phyloP scores from a whole-genome alignment of 2,888 invertebrate species.

The Perizoma flavofasciatum region DNA sequence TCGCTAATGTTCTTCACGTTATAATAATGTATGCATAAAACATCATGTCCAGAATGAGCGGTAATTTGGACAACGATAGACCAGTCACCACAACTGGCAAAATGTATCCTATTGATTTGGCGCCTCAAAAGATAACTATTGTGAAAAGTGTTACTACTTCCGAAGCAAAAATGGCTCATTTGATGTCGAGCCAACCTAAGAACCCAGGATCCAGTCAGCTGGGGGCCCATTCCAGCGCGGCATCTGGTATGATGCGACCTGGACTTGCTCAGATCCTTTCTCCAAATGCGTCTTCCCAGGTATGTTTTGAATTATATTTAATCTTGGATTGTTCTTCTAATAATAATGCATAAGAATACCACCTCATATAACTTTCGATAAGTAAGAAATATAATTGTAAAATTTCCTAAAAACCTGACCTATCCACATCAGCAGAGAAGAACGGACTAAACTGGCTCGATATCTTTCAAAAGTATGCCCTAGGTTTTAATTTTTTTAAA shows the following conservation, averaged over 20 bases:
- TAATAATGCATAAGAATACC: background rate
- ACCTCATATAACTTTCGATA: background rate
- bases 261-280: constrained; percentile 73
- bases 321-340: constrained; percentile 1
- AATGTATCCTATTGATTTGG: constrained; percentile 83
- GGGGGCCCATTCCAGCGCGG: constrained; percentile 66
- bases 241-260: constrained; percentile 72
- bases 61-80: constrained; percentile 82
- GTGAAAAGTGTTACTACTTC: constrained; percentile 75
- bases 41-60: constrained; percentile 65
- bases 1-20: constrained; percentile 1
- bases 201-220: constrained; percentile 67
- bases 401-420: background rate
- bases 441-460: background rate
- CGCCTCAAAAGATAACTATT: constrained; percentile 80
- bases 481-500: too few relatives aligned
- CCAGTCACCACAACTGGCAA: constrained; percentile 78
- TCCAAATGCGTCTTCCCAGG: constrained; percentile 74
- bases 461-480: too few relatives aligned
- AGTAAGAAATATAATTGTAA: background rate
- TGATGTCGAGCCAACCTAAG: constrained; percentile 71
- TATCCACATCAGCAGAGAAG: background rate
- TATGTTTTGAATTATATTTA: constrained; percentile 38
- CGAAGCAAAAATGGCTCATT: constrained; percentile 78
- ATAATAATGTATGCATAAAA: constrained; percentile 21